Conservation (phyloP, 2,888 invertebrate species). For the Seira ritae region DNA sequence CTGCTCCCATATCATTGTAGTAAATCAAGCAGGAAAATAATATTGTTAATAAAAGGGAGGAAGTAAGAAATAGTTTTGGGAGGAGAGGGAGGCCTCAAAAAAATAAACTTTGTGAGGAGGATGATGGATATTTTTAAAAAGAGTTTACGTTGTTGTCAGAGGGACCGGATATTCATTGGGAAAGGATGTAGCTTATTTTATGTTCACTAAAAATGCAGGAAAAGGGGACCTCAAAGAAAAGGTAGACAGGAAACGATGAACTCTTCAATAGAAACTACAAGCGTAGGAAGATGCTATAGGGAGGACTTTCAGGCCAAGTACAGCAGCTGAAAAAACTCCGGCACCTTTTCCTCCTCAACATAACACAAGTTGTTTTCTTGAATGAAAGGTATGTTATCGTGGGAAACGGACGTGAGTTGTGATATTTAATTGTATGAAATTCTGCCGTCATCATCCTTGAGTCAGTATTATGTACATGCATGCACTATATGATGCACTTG, state of each 20-base stretch:
- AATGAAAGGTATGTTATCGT: constrained; percentile 14
- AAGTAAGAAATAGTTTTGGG: not conserved
- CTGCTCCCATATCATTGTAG: too few species aligned
- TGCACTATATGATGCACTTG: too few species aligned
- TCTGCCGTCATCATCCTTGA: constrained; percentile 8
- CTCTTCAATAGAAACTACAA: not conserved
- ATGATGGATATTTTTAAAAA: not conserved
- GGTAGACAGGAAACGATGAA: constrained; percentile 15
- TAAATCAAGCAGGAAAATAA: not conserved
- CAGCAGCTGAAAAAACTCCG: constrained; percentile 3
- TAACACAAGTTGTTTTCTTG: too few species aligned
- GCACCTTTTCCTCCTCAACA: too few species aligned
- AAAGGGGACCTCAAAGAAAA: not conserved
- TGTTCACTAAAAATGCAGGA: not conserved
- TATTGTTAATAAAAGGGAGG: not conserved
- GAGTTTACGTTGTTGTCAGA: too few species aligned
- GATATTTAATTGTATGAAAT: constrained; percentile 27
- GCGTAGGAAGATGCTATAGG: too few species aligned
- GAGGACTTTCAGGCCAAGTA: not conserved
- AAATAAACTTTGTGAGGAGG: not conserved
- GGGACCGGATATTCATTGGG: constrained; percentile 21
- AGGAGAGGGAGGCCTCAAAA: constrained; percentile 2
- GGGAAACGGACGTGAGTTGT: constrained; percentile 49
- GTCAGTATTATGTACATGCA: too few species aligned
- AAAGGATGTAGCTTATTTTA: not conserved